Evolutionary conservation across 2,888 invertebrate species (phyloP), one percentile per base, ranked within the genome.

Genomic region (Druceiella hillmani): DNA sequence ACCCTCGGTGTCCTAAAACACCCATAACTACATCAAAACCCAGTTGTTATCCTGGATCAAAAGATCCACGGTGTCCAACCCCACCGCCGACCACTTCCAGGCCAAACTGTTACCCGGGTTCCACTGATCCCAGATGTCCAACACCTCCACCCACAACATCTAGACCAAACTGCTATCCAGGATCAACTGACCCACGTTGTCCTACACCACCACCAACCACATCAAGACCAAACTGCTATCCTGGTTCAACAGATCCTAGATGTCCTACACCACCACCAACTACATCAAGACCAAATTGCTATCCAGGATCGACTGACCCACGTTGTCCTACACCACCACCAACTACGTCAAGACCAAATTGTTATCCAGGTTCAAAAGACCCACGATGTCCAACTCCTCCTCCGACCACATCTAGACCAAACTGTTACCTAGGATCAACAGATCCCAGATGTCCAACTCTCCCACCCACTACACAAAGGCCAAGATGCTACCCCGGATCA

Each of bases 151-250:
- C 50, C 29, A 38, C 48, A 32, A 36, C 48, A 28, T 32, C 47
- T 4, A 46, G 33, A n/a, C 41, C 40, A n/a, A 28, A 35, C 11
- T 47, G 49, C 13, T 47, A 44, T 38, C 52, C 52, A 13, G 57
- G 55, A 12, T 53, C 57, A 7, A 52, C 49, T 14, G 64, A 67
- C 47, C 59, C 62, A 0, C 51, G 59, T 10, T 59, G 58, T 44
- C 54, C 52, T 2, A 32, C 41, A 37, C 43, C 50, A 32, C 36
- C 41, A 12, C 38, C 50, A 6, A 38, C 47, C 13, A 37, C 45
- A 20, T 10, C 38, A 13, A 42, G 40, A 24, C 44, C 49, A 2
- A 36, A 38, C 1, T 56, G 57, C 29, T 53, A 51, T 38, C 56
- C 57, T n/a, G 55, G 55, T 12, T 52, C 53, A 5, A 45, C 27